Evolutionary conservation across 2,113 vertebrate species (phyloP), one percentile per base, ranked within the genome.

Genomic region (Tragelaphus scriptus): DNA sequence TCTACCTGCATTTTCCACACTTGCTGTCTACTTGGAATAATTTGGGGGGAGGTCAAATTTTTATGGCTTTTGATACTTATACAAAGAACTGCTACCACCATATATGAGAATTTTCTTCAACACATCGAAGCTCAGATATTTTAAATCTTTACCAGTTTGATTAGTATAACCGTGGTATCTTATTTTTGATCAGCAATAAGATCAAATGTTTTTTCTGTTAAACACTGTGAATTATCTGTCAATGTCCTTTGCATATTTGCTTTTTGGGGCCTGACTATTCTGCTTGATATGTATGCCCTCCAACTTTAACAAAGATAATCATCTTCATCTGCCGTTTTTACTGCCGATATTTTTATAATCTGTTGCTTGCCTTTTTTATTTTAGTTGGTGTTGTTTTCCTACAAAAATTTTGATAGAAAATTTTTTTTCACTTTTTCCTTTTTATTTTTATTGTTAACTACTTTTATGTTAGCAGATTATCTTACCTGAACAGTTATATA

Each of bases 191-290:
- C 55, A 71, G 26, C 51, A 85, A 44, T 55, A 23, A 53, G 51
- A 79, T 44, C 51, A 85, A 19, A 19, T 59, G 36, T 59, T 88
- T 97, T 97, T 93, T 93, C 65, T 81, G 3, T 91, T 90, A 84
- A 97, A 56, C 44, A 89, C n/a, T 84, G 75, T 49, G 58, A 82
- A 19, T 86, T 89, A 89, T 82, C 93, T 95, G 36, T 81, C 75
- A 87, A 0, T 85, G 58, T 55, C 68, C 49, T 77, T 94, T 71
- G 17, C 2, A 23, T 92, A 68, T 85, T 75, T 90, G 30, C 28
- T 10, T 56, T 3, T 61, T 17, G 26, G 51, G 30, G n/a, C 30
- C 85, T 94, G 87, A 30, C 26, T 84, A 85, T 96, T 68, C 58
- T 94, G 25, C 81, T 58, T 92, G 2, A 7, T 75, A 3, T 10